Conservation (phyloP, 2,888 invertebrate genomes). For the Luperina testacea region DNA sequence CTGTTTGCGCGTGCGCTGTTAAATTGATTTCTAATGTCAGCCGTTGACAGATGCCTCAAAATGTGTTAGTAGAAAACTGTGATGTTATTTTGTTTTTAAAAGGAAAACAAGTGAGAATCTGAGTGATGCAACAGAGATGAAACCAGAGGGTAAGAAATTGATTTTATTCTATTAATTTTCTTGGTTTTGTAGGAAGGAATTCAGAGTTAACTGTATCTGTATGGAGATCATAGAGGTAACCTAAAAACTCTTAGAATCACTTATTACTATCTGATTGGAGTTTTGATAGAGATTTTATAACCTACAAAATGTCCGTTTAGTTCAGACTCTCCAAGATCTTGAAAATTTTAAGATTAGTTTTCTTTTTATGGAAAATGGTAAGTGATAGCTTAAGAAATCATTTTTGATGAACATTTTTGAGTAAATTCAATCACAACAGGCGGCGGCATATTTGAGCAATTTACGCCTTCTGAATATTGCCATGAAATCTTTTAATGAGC, state of each 20-base stretch:
- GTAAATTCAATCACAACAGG: neutral
- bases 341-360: neutral
- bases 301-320: neutral
- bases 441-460: neutral
- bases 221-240: constrained; percentile 22
- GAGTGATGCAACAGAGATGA: constrained; percentile 74
- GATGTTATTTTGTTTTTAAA: constrained; percentile 65
- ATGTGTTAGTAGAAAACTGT: constrained; percentile 54
- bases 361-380: neutral
- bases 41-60: constrained; percentile 73
- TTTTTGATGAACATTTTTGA: neutral
- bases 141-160: constrained; percentile 75
- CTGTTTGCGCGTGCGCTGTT: constrained; percentile 81
- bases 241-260: constrained; percentile 22
- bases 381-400: neutral
- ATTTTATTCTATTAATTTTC: neutral
- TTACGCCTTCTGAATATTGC: neutral
- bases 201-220: neutral
- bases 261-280: neutral
- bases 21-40: constrained; percentile 83
- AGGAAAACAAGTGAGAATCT: constrained; percentile 67
- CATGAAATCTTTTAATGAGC: constrained; percentile 15
- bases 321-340: neutral
- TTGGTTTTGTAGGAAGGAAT: neutral
- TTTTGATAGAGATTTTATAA: neutral